A percentile compares a stretch with the other conserved stretches of the same genome.
Evolutionary conservation across 2,888 invertebrate genomes (phyloP).

Genomic region (Antheraea assamensis): DNA sequence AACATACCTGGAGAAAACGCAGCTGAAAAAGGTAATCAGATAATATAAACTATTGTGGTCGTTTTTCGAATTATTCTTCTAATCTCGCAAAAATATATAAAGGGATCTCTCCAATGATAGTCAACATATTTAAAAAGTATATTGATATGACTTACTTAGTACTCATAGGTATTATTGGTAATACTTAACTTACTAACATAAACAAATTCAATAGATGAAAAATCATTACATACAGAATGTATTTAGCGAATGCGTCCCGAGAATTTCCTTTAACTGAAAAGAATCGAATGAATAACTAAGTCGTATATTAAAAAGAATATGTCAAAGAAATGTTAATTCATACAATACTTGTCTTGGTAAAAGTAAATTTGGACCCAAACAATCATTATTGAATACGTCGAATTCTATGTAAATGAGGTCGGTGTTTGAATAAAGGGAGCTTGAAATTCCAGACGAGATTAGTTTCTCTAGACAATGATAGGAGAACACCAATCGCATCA

Average conservation of each 20-base stretch:
- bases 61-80: neutral
- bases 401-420: slow-evolving; percentile 5
- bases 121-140: too few species aligned
- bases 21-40: too few species aligned
- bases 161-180: neutral
- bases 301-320: too few species aligned
- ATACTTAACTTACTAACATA: neutral
- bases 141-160: neutral
- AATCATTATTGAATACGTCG: slow-evolving; percentile 4
- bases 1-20: neutral
- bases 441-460: neutral
- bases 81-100: neutral
- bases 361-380: neutral
- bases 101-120: neutral
- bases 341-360: neutral
- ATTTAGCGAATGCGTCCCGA: neutral
- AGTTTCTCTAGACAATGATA: neutral
- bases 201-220: neutral
- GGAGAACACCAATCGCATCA: neutral
- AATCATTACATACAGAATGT: neutral
- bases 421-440: neutral
- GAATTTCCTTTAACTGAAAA: neutral
- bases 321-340: neutral
- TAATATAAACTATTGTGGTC: too few species aligned
- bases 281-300: too few species aligned